A percentile compares a stretch with the other conserved stretches of the same genome.
These are phyloP conservation scores for Tonatia bakeri DNA, from an alignment of 2,113 vertebrate genomes.

Conservation along the genomic window DNA sequence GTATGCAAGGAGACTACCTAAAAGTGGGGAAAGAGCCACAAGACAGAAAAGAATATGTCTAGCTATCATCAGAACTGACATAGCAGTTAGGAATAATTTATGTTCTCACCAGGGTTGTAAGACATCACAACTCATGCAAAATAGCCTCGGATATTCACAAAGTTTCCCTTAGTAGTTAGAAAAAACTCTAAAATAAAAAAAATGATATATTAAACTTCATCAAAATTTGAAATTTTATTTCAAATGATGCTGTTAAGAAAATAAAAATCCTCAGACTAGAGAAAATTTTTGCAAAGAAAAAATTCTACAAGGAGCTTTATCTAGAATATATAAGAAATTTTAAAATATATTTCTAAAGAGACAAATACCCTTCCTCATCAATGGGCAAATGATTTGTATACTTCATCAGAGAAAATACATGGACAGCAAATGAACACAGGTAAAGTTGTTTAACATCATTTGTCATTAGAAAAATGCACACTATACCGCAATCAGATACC, in stretches of 20 bases:
- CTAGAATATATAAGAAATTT: background rate
- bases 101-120: background rate
- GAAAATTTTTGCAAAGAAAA: background rate
- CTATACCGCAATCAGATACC: background rate
- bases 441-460: background rate
- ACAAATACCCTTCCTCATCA: background rate
- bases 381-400: background rate
- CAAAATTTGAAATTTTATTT: background rate
- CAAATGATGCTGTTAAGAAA: background rate
- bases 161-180: background rate
- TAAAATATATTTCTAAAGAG: background rate
- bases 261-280: background rate
- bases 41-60: background rate
- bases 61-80: background rate
- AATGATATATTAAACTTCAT: background rate
- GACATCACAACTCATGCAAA: background rate
- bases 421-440: background rate
- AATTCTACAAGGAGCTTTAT: background rate
- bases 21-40: background rate
- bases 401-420: background rate
- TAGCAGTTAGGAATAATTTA: background rate
- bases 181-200: background rate
- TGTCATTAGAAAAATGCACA: background rate
- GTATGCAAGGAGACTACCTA: background rate
- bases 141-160: background rate